A percentile compares a stretch with the other conserved stretches of the same genome.
Conservation (phyloP, 2,888 invertebrate species). For the Seira musarum region DNA sequence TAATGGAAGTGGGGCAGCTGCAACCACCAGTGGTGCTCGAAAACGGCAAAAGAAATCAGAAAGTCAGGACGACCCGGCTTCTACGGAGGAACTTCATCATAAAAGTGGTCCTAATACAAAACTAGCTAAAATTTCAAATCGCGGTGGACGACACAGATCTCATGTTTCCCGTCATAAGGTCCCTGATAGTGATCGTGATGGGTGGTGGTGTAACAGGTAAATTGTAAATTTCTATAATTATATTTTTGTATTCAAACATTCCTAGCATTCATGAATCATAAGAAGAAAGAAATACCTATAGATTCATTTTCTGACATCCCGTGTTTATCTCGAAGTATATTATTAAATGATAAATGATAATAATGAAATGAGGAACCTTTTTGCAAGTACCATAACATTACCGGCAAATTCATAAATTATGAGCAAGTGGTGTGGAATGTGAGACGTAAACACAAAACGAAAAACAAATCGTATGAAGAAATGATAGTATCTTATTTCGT, state of each 20-base stretch:
- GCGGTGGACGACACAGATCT: conserved; percentile 36
- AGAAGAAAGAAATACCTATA: too few species aligned
- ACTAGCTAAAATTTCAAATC: not conserved
- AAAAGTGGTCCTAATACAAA: not conserved
- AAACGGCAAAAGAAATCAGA: conserved; percentile 35
- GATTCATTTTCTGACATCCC: too few species aligned
- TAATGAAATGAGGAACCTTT: too few species aligned
- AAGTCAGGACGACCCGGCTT: conserved; percentile 23
- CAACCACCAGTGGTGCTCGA: not conserved
- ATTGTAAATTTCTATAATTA: not conserved
- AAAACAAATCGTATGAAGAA: too few species aligned
- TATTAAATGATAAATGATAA: too few species aligned
- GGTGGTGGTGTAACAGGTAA: conserved; percentile 54
- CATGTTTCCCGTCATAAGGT: conserved; percentile 27
- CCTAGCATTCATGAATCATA: not conserved
- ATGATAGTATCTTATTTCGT: not conserved
- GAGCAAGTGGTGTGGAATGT: too few species aligned
- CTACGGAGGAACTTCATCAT: not conserved
- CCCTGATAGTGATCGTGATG: conserved; percentile 33
- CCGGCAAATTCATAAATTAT: too few species aligned
- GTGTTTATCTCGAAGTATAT: too few species aligned
- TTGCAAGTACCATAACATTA: too few species aligned
- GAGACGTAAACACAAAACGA: too few species aligned
- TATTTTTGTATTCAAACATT: not conserved
- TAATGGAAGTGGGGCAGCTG: not conserved